Evolutionary conservation across 2,888 invertebrate genomes (phyloP).

Genomic region (Cenopis cana): DNA sequence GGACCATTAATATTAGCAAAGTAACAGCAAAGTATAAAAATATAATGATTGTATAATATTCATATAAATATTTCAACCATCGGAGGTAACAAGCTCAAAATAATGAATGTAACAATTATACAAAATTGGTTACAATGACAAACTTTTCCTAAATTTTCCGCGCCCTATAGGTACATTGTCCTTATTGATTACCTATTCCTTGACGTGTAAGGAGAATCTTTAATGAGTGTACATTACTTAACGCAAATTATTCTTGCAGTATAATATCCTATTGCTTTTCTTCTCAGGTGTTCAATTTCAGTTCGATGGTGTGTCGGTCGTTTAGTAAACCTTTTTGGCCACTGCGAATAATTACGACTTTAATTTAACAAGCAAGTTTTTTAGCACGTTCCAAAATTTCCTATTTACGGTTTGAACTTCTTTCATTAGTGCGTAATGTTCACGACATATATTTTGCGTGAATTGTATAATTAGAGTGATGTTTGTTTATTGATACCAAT

Average conservation of each 20-base stretch:
- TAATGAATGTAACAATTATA: too few species aligned
- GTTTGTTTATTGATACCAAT: conserved; percentile 11
- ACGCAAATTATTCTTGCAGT: neutral
- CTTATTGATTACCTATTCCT: neutral
- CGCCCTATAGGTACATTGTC: neutral
- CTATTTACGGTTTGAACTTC: conserved; percentile 33
- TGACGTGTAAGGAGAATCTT: neutral
- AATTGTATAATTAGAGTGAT: conserved; percentile 18
- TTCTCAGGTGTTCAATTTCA: neutral
- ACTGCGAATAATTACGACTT: conserved; percentile 28
- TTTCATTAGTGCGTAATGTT: conserved; percentile 11
- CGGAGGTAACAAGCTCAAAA: too few species aligned
- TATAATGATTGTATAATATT: too few species aligned
- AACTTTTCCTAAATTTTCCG: neutral
- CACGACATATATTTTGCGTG: neutral
- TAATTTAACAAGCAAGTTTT: conserved; percentile 22
- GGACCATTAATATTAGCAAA: too few species aligned
- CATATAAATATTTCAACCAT: neutral
- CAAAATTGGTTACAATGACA: neutral
- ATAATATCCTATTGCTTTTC: neutral
- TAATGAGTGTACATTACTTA: neutral
- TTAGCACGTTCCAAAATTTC: conserved; percentile 16
- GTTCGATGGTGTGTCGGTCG: conserved; percentile 1
- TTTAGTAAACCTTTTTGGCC: conserved; percentile 13
- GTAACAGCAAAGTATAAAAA: too few species aligned